Evolutionary conservation across 2,113 vertebrate species (phyloP).

Genomic region (Phalacrocorax brasilianus): DNA sequence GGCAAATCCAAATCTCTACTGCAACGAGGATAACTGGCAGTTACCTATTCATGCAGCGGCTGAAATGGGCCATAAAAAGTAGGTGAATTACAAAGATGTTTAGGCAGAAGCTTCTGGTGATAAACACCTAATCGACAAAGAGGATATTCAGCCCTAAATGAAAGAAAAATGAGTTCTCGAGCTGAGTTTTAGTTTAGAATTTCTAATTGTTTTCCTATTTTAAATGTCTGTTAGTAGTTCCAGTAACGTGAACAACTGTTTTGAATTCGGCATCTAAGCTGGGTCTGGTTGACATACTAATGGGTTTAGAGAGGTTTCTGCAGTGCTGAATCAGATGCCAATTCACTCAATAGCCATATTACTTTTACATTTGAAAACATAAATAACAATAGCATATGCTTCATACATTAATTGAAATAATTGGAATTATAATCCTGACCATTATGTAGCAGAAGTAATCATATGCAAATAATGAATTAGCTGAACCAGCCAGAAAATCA

Average conservation of each 20-base stretch:
- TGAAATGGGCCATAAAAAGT: slow-evolving; percentile 86
- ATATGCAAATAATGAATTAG: background rate
- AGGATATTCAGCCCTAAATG: background rate
- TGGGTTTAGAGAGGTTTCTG: background rate
- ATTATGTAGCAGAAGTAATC: background rate
- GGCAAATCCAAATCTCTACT: slow-evolving; percentile 86
- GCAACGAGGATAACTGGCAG: slow-evolving; percentile 86
- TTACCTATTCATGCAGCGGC: slow-evolving; percentile 92
- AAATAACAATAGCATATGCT: background rate
- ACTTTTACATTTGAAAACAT: background rate
- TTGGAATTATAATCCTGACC: background rate
- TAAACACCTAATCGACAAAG: background rate
- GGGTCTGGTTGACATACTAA: background rate
- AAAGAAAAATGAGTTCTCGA: background rate
- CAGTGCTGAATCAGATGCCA: background rate
- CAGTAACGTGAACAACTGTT: background rate
- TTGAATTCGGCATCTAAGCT: background rate
- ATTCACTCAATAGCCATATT: background rate
- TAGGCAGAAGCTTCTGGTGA: background rate
- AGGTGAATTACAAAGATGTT: slow-evolving; percentile 33
- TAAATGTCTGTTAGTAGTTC: background rate
- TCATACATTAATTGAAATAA: background rate
- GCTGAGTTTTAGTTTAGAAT: background rate
- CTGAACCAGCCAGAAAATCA: background rate
- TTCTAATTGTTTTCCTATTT: background rate